Conservation (phyloP, 2,888 invertebrate genomes). For the Brachynemurus nebulosus region DNA sequence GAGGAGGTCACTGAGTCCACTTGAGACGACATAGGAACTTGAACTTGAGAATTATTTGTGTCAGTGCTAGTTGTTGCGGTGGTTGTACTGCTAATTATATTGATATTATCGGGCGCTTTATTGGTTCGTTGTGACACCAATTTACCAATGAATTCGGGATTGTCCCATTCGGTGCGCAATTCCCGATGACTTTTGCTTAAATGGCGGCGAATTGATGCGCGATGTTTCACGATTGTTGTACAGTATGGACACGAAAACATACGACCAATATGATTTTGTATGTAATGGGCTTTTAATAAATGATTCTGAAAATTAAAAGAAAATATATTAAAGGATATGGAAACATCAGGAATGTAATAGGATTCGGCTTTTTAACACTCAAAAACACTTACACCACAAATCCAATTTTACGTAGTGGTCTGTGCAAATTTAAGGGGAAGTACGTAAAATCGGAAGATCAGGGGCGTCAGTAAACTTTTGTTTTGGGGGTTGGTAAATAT, state of each 20-base stretch:
- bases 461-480: no score
- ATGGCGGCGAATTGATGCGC: slow-evolving; percentile 27
- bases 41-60: neutral
- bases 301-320: slow-evolving; percentile 7
- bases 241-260: slow-evolving; percentile 26
- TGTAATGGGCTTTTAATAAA: slow-evolving; percentile 4
- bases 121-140: slow-evolving; percentile 6
- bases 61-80: neutral
- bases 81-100: neutral
- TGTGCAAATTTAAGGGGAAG: no score
- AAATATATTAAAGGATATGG: no score
- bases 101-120: neutral
- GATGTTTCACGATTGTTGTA: slow-evolving; percentile 25
- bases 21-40: no score
- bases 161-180: slow-evolving; percentile 16
- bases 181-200: slow-evolving; percentile 25
- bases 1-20: neutral
- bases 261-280: slow-evolving; percentile 1
- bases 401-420: no score
- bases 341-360: no score
- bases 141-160: slow-evolving; percentile 13
- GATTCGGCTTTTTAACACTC: no score
- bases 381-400: no score
- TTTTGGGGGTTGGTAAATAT: no score
- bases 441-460: no score